Evolutionary conservation across 64 coral and sea anemone species (phyloP).

Genomic region (Porites australiensis): DNA sequence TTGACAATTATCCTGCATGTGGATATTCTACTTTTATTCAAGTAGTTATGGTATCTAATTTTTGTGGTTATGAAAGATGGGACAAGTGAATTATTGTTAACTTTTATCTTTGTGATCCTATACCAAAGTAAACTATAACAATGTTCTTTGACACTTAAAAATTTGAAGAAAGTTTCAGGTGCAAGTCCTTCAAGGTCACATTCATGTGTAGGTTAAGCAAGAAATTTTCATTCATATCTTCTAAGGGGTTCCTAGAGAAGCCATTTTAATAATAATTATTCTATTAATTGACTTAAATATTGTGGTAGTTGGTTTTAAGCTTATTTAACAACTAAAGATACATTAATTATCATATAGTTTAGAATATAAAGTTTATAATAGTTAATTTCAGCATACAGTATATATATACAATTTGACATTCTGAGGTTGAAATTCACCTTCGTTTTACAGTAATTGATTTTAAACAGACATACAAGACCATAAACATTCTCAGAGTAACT

Average conservation of each 20-base stretch:
- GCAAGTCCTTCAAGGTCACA: background rate
- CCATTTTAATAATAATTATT: background rate
- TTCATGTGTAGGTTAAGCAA: background rate
- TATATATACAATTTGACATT: background rate
- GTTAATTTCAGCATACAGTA: background rate
- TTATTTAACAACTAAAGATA: background rate
- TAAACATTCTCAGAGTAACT: background rate
- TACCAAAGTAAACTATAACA: background rate
- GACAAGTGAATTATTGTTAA: conserved; percentile 6
- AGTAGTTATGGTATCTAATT: background rate
- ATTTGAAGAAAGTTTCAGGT: too few relatives aligned
- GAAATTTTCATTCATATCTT: background rate
- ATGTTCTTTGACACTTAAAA: background rate
- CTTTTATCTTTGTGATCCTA: background rate
- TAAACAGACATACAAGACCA: background rate
- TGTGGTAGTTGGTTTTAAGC: background rate
- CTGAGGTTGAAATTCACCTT: background rate
- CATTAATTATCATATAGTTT: background rate
- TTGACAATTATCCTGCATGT: background rate
- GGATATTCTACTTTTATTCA: background rate
- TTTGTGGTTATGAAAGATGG: background rate
- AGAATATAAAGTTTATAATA: background rate
- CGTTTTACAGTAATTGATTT: conserved; percentile 27
- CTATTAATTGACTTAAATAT: background rate
- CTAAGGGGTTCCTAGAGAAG: background rate